These are phyloP conservation scores for Patagioenas fasciata DNA, from an alignment of 2,113 vertebrate genomes.

Conservation along the genomic window DNA sequence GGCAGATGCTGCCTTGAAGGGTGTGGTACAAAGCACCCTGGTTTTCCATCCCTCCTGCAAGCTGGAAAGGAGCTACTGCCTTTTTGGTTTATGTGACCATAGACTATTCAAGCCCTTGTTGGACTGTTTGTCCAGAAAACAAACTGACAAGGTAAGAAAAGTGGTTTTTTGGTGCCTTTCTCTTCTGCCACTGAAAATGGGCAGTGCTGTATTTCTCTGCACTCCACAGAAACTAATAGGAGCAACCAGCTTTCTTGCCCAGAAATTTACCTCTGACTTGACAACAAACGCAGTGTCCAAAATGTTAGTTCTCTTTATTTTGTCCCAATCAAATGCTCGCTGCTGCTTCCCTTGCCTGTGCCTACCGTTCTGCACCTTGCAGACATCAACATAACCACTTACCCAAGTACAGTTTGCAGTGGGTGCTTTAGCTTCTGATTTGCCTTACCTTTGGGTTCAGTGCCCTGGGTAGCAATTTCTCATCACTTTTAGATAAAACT, in stretches of 20 bases:
- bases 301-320: background rate
- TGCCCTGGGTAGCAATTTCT: background rate
- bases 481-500: background rate
- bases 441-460: background rate
- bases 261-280: background rate
- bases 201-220: background rate
- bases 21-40: fast-evolving
- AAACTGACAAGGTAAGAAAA: background rate
- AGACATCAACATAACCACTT: fast-evolving
- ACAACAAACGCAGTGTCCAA: background rate
- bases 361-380: background rate
- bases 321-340: background rate
- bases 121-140: background rate
- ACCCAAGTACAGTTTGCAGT: too few relatives aligned
- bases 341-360: background rate
- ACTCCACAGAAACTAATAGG: background rate
- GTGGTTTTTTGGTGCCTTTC: background rate
- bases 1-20: background rate
- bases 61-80: background rate
- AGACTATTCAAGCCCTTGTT: background rate
- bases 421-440: background rate
- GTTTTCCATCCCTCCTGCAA: background rate
- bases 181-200: background rate
- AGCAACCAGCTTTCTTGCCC: background rate
- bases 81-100: background rate